Conservation (phyloP, 2,113 vertebrate species). For the Myotis brandtii region DNA sequence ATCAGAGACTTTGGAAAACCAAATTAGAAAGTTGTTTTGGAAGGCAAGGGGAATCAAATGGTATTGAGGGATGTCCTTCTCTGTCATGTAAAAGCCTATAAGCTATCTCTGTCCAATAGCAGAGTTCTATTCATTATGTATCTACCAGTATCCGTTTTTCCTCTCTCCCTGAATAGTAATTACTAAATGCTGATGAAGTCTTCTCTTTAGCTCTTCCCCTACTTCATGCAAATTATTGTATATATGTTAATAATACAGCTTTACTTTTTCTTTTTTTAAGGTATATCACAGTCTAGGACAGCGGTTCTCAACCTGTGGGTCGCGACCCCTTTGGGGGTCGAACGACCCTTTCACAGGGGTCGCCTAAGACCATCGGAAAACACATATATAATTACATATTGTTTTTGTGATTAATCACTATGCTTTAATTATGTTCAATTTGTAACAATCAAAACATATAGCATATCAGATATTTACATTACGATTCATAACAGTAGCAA, state of each 20-base stretch:
- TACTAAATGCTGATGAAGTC: background rate
- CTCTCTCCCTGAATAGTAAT: background rate
- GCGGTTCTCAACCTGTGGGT: no score
- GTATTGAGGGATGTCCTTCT: slow-evolving; percentile 5
- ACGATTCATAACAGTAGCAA: no score
- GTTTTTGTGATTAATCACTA: no score
- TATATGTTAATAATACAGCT: background rate
- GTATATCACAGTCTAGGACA: background rate
- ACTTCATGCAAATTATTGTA: slow-evolving; percentile 17
- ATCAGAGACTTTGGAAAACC: slow-evolving; percentile 40
- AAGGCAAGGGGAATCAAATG: background rate
- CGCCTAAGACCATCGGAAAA: no score
- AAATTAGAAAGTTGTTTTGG: slow-evolving; percentile 40
- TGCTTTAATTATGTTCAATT: no score
- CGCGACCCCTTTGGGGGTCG: no score
- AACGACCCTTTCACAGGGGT: no score
- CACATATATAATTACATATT: no score
- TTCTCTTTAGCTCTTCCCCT: background rate
- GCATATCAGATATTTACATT: no score
- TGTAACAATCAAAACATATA: no score
- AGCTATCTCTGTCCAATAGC: background rate
- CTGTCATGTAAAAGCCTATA: background rate
- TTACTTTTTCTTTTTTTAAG: background rate
- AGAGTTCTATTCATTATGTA: background rate
- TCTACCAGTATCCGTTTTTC: slow-evolving; percentile 12